Conservation (phyloP, 2,797 vertebrate species). For the Muscicapa striata region DNA sequence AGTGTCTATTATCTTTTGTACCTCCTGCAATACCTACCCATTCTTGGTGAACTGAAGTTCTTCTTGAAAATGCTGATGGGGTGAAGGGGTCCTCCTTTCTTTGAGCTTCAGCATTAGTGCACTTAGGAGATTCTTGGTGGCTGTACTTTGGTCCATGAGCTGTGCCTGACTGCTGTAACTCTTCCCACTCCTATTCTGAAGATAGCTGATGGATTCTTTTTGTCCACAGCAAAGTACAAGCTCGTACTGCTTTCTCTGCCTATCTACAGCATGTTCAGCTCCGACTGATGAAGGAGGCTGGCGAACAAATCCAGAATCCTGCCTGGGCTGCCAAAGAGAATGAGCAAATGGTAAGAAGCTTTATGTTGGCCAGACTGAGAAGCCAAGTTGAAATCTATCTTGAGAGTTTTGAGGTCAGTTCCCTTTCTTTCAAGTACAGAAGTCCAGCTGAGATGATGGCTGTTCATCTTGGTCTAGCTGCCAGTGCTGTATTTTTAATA, state of each 20-base stretch:
- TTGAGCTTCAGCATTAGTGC: not conserved
- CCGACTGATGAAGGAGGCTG: slow-evolving; percentile 86
- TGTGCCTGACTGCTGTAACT: not conserved
- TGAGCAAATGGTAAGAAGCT: slow-evolving; percentile 90
- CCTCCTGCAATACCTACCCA: not conserved
- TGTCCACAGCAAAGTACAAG: slow-evolving; percentile 90
- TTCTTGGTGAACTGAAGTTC: not conserved
- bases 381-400: not conserved
- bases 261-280: slow-evolving; percentile 92
- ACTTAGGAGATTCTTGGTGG: not conserved
- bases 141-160: not conserved
- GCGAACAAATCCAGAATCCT: slow-evolving; percentile 73
- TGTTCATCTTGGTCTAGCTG: not conserved
- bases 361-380: not conserved
- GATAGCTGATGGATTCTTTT: not conserved
- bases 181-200: not conserved
- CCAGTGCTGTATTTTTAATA: not conserved
- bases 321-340: slow-evolving; percentile 87
- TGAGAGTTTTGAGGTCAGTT: not conserved
- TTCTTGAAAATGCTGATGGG: not conserved
- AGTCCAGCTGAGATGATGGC: not conserved
- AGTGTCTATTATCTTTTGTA: not conserved
- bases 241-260: slow-evolving; percentile 91
- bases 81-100: not conserved
- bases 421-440: not conserved